A percentile compares a stretch with the other conserved stretches of the same genome.
These are phyloP conservation scores for Hippocampus zosterae DNA, from an alignment of 2,113 vertebrate species.

Conservation along the genomic window DNA sequence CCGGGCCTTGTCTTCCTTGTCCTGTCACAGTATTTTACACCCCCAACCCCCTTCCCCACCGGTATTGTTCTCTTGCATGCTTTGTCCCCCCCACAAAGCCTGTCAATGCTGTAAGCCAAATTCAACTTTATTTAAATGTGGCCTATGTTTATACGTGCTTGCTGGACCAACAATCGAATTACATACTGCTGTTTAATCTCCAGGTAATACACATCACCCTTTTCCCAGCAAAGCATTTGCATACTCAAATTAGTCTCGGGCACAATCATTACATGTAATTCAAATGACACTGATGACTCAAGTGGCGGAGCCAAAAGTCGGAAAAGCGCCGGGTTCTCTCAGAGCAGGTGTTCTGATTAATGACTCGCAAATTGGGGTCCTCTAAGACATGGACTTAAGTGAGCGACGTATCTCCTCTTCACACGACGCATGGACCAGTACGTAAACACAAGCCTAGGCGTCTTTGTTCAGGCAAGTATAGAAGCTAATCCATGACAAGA, in stretches of 20 bases:
- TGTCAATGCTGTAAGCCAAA: conserved; percentile 22
- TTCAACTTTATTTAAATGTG: conserved; percentile 38
- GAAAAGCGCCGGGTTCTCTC: conserved; percentile 41
- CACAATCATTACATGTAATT: conserved; percentile 69
- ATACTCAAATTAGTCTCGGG: conserved; percentile 71
- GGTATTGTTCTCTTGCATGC: conserved; percentile 32
- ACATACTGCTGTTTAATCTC: conserved; percentile 56
- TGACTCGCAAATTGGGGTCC: conserved; percentile 68
- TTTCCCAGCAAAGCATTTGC: conserved; percentile 55
- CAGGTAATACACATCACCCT: conserved; percentile 40
- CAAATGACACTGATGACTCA: conserved; percentile 72
- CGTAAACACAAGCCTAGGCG: conserved; percentile 50
- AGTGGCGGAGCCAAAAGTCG: conserved; percentile 67
- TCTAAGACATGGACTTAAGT: conserved; percentile 63
- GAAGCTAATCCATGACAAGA: conserved; percentile 63
- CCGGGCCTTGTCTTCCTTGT: conserved; percentile 46
- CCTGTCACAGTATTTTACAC: conserved; percentile 35
- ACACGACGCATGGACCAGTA: conserved; percentile 43
- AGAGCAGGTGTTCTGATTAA: conserved; percentile 75
- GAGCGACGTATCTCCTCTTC: conserved; percentile 53
- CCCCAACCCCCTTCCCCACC: neutral
- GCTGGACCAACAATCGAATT: conserved; percentile 52
- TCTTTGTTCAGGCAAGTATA: conserved; percentile 63
- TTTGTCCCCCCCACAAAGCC: conserved; percentile 46
- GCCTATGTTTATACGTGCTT: conserved; percentile 42